Base-by-base conservation (phyloP, 1,140 invertebrate genomes). In the Bathynomus jamesi region DNA sequence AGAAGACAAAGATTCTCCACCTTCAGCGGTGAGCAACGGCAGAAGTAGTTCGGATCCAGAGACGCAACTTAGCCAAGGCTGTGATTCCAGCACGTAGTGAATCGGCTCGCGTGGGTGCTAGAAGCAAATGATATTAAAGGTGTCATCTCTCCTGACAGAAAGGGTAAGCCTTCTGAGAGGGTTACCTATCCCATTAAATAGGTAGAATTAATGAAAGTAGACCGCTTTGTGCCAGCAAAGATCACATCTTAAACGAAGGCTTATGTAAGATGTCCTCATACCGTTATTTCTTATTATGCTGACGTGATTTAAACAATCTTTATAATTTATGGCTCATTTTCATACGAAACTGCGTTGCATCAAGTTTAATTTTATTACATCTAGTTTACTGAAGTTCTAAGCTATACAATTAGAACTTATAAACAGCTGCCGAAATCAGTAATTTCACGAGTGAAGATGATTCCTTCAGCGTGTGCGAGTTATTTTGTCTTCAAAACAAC, bases 1-100 rank as follows among this genome's bases (percentile, higher is more conserved):
- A 27, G 28, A 53, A n/a, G 53, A 53, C 30, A 27, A 25, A 13
- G 67, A 69, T 10, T 28, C 5, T 24, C 8, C 24, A 13, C n/a
- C 31, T 24, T 10, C 53, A 11, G 46, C 62, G 46, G 61, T 30
- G 3, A 61, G 61, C 3, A 61, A 61, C 53, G 67, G 28, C 28
- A 53, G 67, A 0, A 69, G 67, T 31, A 61, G 67, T n/a, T 69
- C 67, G 0, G 67, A 69, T 24, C 67, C 67, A 1, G 67, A 69
- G 28, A 69, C 46, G 53, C 67, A 69, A 31, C 53, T 61, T 24
- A 69, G 21, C 40, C 40, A 53, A 53, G 40, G 40, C 40, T 53
- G 40, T 53, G 40, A 53, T 17, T 17, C 40, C 2, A 53, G 40
- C 5, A 17, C 40, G 40, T 53, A 53, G 40, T 53, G 40, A 21